Percentiles rank a stretch among this genome's conserved stretches.
These are phyloP conservation scores for Onychomys arenicola DNA, from an alignment of 2,797 vertebrate species.

Conservation along the genomic window DNA sequence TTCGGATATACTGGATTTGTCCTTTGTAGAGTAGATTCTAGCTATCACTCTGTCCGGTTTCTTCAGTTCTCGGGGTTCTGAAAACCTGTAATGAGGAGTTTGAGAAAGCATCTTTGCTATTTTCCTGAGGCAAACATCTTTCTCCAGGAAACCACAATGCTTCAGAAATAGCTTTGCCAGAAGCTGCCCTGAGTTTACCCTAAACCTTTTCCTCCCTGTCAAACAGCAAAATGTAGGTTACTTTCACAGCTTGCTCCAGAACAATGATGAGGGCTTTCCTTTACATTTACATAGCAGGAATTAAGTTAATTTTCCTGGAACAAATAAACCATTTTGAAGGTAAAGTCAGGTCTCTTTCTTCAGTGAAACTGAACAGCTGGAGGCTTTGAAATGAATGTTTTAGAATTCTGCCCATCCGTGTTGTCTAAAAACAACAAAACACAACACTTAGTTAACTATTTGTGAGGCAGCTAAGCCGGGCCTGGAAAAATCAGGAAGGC, in stretches of 20 bases:
- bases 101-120: background rate
- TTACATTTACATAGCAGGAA: constrained; percentile 52
- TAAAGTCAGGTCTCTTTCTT: constrained; percentile 63
- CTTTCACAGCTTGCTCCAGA: constrained; percentile 41
- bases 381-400: constrained; percentile 58
- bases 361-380: constrained; percentile 61
- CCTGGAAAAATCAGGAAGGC: background rate
- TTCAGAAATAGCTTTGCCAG: background rate
- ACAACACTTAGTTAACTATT: constrained; percentile 16
- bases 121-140: background rate
- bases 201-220: background rate
- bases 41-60: background rate
- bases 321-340: constrained; percentile 59
- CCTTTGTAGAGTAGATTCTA: background rate
- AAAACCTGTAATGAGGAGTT: background rate
- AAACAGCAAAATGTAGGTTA: constrained; percentile 19
- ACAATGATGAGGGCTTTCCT: background rate
- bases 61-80: background rate
- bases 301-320: constrained; percentile 58
- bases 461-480: background rate
- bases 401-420: constrained; percentile 33
- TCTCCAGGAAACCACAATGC: background rate
- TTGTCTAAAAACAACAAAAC: background rate
- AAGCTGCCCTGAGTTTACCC: background rate
- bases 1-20: background rate